Base-by-base conservation (phyloP, 2,113 vertebrate genomes). In the Nerophis lumbriciformis region DNA sequence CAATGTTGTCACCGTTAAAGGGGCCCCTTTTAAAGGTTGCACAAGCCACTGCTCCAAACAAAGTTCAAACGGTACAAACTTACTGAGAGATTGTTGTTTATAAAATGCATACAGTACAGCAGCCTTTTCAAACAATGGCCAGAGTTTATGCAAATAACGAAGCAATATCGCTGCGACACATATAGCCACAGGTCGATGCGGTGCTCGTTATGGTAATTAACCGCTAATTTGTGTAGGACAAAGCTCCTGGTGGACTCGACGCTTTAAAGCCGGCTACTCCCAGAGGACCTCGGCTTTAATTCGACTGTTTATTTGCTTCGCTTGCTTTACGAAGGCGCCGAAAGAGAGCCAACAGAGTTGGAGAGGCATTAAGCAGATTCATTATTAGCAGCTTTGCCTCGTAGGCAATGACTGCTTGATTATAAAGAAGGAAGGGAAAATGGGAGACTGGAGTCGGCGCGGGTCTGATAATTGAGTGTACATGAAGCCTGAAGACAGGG, bases 191-290 rank as follows among this genome's bases (percentile, higher is more conserved):
- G 84, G 85, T 91, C 88, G 82, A 90, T 88, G 72, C 64, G 0
- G 72, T 48, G 69, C 86, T 90, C 79, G 77, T 89, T 88, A 87
- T 35, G 76, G 81, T 87, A 89, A 90, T 90, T 86, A 90, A 86
- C 77, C 67, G 19, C 82, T 79, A 89, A 81, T 79, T 78, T 75
- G 81, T 75, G 75, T 69, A 72, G 76, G 73, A 77, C 57, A 67
- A 71, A 77, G 69, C 69, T 78, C 68, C 71, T 5, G 56, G 58
- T 28, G 79, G 78, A 67, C 61, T n/a, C 19, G 3, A 44, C 44
- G 77, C 58, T 59, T 28, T 28, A 39, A 73, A 67, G 68, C 62
- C 0, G 39, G 63, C 15, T 14, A 45, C 61, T 78, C 86, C 85
- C 77, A 0, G 67, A 75, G 81, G 86, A 79, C 58, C 68, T 48